Conservation (phyloP, 2,113 vertebrate species). For the Sturnira hondurensis region DNA sequence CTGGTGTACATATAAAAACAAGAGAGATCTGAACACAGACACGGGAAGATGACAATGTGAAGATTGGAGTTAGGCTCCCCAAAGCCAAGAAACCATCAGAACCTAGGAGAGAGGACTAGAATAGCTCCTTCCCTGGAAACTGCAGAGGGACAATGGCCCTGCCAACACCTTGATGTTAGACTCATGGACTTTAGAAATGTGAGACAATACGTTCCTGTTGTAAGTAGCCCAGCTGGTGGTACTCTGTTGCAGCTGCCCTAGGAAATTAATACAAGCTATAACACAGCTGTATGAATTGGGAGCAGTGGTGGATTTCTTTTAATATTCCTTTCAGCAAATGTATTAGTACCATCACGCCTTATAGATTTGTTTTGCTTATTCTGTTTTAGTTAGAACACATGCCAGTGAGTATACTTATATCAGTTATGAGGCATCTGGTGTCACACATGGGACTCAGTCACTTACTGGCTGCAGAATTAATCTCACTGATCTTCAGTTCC, state of each 20-base stretch:
- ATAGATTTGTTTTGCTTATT: background rate
- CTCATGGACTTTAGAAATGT: background rate
- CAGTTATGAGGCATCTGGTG: background rate
- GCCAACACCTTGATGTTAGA: background rate
- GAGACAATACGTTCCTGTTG: background rate
- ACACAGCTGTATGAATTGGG: background rate
- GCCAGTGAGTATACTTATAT: background rate
- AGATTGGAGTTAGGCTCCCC: background rate
- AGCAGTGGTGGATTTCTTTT: background rate
- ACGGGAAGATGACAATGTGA: background rate
- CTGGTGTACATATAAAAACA: background rate
- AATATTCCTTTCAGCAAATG: background rate
- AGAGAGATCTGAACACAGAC: background rate
- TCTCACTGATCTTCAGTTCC: background rate
- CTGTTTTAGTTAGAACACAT: background rate
- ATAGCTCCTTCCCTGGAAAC: background rate
- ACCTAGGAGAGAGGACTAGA: background rate
- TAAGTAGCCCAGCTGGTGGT: background rate
- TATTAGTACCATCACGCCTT: background rate
- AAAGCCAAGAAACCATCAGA: background rate
- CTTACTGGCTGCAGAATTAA: background rate
- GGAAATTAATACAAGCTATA: background rate
- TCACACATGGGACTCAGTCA: background rate
- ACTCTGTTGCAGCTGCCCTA: background rate
- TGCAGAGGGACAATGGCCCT: background rate